Conservation (phyloP, 1,140 invertebrate species). For the Achatina immaculata region DNA sequence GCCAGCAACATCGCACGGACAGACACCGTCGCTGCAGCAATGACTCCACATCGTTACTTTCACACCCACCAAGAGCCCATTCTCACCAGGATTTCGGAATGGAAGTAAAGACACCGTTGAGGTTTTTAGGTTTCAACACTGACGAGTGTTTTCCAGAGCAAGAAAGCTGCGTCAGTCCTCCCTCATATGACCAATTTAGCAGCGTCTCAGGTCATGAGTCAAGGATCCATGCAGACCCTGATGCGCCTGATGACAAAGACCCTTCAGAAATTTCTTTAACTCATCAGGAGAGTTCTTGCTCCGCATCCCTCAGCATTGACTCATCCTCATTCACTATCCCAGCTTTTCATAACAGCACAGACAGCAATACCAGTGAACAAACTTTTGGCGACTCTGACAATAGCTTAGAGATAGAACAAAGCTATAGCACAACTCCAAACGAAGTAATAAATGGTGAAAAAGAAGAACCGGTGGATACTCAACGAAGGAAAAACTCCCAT, state of each 20-base stretch:
- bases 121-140: neutral
- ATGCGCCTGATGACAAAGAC: neutral
- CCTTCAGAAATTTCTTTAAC: neutral
- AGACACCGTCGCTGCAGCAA: neutral
- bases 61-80: no score
- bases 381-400: conserved; percentile 9
- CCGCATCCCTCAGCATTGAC: neutral
- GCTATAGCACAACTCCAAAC: neutral
- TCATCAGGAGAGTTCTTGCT: conserved; percentile 5
- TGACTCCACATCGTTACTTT: no score
- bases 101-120: neutral
- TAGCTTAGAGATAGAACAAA: neutral
- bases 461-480: neutral
- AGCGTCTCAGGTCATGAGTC: neutral
- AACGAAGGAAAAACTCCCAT: neutral
- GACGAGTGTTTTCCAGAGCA: neutral
- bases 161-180: neutral
- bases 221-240: neutral
- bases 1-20: neutral
- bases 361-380: neutral
- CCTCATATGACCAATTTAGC: neutral
- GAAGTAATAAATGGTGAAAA: neutral
- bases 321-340: conserved; percentile 21
- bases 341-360: conserved; percentile 18
- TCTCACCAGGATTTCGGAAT: neutral